Evolutionary conservation across 37 sponge, comb jelly and placozoan species (phyloP), one percentile per base, ranked within the genome.

Genomic region (Chondrilla cf. caribensis): DNA sequence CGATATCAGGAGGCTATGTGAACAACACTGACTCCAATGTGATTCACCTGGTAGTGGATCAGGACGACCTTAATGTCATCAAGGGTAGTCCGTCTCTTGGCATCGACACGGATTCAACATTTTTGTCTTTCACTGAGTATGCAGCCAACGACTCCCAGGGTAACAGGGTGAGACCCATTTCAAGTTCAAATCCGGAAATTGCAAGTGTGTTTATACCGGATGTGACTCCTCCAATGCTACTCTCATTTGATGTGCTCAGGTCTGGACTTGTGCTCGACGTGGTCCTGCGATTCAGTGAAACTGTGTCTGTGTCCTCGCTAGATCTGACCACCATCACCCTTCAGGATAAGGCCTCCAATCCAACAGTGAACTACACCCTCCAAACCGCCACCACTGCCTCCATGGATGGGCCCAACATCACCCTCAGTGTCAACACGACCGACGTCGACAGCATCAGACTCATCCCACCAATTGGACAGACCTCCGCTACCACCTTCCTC

Each of bases 401-500:
- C 24, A 32, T 26, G n/a, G 33, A 70, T 4, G 77, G 76, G 7
- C 25, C 76, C 41, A 42, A 73, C 25, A 73, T 92, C 21, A 67
- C 40, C 21, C 25, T 92, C 7, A 37, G 58, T n/a, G 70, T 75
- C 11, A 70, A 79, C 58, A 70, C 68, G 3, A 42, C 75, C 14
- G 93, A 92, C 83, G 84, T 59, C 0, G 79, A 88, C 28, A 71
- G 58, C 35, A 91, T 94, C 28, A 77, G 88, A 0, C 29, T 6
- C 8, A 43, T 55, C 3, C 92, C 92, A 41, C 95, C 95, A 29
- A 79, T 91, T 42, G 95, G 92, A 51, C 95, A 94, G 58, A 77
- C 38, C 2, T 66, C 78, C 7, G 67, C 66, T 21, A 89, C 85
- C 37, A 94, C 92, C 0, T 95, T 85, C 85, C 87, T 95, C 54